Conservation (phyloP, 2,797 vertebrate species). For the Geotrypetes seraphini region DNA sequence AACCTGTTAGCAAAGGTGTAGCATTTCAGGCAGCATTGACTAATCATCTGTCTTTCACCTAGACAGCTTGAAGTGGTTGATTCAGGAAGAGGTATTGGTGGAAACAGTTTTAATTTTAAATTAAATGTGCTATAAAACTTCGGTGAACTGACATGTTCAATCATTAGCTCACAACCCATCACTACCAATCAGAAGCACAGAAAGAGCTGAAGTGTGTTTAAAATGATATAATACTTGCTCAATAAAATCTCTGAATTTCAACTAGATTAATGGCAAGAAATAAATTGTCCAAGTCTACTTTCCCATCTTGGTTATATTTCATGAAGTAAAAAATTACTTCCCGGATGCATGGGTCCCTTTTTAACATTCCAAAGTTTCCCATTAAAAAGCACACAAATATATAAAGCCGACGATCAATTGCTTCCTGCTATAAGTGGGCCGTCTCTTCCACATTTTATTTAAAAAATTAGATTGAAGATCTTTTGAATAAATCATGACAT, state of each 20-base stretch:
- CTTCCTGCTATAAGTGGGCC: constrained; percentile 14
- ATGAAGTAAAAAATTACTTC: constrained; percentile 16
- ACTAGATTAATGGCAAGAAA: constrained; percentile 25
- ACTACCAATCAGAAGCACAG: constrained; percentile 26
- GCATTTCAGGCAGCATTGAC: constrained; percentile 10
- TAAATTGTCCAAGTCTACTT: constrained; percentile 21
- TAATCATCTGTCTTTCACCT: constrained; percentile 26
- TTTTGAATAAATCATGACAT: too few relatives aligned
- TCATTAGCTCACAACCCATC: constrained; percentile 37
- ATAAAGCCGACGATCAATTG: constrained; percentile 17
- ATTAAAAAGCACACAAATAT: constrained; percentile 29
- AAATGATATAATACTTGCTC: constrained; percentile 42
- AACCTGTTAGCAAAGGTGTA: constrained; percentile 2
- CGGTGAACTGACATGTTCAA: constrained; percentile 38
- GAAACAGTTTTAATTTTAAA: constrained; percentile 46
- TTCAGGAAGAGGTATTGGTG: constrained; percentile 24
- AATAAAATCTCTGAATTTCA: constrained; percentile 38
- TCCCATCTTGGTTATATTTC: constrained; percentile 31
- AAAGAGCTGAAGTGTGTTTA: constrained; percentile 33
- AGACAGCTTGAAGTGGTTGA: constrained; percentile 32
- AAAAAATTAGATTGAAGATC: too few relatives aligned
- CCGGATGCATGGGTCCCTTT: constrained; percentile 26
- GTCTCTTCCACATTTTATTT: constrained; percentile 12
- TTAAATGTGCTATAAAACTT: constrained; percentile 41
- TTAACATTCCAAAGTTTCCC: constrained; percentile 28